Evolutionary conservation across 2,113 vertebrate genomes (phyloP).

Genomic region (Pimephales promelas): DNA sequence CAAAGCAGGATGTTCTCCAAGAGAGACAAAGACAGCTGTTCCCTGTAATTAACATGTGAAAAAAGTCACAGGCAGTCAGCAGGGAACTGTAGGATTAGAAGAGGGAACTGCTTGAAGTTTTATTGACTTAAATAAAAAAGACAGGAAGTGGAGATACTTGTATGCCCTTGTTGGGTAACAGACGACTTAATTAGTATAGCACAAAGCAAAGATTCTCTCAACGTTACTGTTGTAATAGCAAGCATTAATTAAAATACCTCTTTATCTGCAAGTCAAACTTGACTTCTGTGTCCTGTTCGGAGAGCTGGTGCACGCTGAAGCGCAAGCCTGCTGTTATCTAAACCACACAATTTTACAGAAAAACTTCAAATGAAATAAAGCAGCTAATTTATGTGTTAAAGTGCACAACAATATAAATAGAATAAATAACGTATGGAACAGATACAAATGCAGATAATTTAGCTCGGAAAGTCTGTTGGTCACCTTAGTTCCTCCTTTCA

Average conservation of each 20-base stretch:
- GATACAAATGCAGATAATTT: background rate
- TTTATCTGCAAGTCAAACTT: conserved; percentile 90
- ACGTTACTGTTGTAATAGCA: background rate
- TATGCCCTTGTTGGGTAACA: background rate
- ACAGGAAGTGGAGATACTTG: conserved; percentile 10
- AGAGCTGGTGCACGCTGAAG: conserved; percentile 94
- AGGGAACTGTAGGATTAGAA: background rate
- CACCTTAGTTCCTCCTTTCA: conserved; percentile 95
- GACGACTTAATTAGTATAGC: background rate
- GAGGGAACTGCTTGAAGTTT: background rate
- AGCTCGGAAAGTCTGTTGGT: background rate
- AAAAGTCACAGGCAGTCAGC: background rate
- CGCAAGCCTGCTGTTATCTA: conserved; percentile 87
- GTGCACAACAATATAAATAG: background rate
- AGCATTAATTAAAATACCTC: conserved; percentile 73
- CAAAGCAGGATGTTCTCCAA: background rate
- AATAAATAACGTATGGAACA: background rate
- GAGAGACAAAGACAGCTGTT: background rate
- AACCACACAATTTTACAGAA: conserved; percentile 12
- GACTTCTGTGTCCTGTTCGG: conserved; percentile 92
- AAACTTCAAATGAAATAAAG: background rate
- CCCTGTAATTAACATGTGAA: conserved; percentile 20
- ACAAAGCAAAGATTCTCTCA: background rate
- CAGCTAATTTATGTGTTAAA: background rate
- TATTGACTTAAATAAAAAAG: background rate